Evolutionary conservation across 1,140 invertebrate genomes (phyloP).

Genomic region (Drosophila equinoxialis): DNA sequence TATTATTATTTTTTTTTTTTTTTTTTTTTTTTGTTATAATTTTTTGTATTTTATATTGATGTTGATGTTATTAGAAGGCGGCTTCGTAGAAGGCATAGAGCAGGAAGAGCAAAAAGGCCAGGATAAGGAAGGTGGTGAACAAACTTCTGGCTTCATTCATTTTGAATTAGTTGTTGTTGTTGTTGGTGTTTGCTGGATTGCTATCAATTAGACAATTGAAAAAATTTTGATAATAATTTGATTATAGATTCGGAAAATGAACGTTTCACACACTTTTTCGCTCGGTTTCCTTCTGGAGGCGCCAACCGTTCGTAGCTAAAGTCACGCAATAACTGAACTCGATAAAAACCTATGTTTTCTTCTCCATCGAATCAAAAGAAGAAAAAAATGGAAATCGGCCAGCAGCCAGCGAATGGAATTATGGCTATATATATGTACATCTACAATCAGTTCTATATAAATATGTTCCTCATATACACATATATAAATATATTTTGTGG

Average conservation of each 20-base stretch:
- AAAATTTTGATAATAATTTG: constrained; percentile 29
- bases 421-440: constrained; percentile 52
- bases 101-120: constrained; percentile 74
- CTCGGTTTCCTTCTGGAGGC: constrained; percentile 20
- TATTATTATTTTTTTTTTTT: background rate
- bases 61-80: constrained; percentile 63
- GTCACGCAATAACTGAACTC: constrained; percentile 74
- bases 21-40: constrained; percentile 42
- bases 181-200: constrained; percentile 43
- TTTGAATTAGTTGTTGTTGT: constrained; percentile 49
- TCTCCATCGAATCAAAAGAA: constrained; percentile 73
- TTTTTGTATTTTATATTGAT: constrained; percentile 35
- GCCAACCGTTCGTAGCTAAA: constrained; percentile 77
- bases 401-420: constrained; percentile 63
- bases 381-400: constrained; percentile 31
- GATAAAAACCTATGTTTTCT: constrained; percentile 57
- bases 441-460: constrained; percentile 32
- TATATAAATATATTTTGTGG: constrained; percentile 15
- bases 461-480: constrained; percentile 28
- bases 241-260: background rate
- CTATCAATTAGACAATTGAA: constrained; percentile 25
- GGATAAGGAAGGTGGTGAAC: constrained; percentile 80
- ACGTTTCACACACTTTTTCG: constrained; percentile 28
- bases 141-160: constrained; percentile 82
- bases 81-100: constrained; percentile 81